These are phyloP conservation scores for Drosophila navojoa DNA, from an alignment of 1,140 invertebrate species.

Conservation along the genomic window DNA sequence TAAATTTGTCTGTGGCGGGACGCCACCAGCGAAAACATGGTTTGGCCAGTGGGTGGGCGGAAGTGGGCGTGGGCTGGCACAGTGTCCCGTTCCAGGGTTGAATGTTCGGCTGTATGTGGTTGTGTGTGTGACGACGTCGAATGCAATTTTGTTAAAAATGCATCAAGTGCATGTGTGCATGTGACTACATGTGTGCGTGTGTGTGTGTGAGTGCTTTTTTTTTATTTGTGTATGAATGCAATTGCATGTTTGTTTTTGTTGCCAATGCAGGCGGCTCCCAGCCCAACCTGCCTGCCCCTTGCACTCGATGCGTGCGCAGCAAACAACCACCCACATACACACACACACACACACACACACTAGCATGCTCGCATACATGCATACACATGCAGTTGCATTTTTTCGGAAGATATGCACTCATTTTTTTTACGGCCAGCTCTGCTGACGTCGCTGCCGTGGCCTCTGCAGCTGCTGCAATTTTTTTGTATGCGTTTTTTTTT, in stretches of 20 bases:
- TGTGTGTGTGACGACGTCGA: constrained; percentile 61
- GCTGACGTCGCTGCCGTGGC: constrained; percentile 30
- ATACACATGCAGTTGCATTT: constrained; percentile 73
- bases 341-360: constrained; percentile 26
- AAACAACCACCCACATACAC: constrained; percentile 32
- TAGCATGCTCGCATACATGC: constrained; percentile 22
- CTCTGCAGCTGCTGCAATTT: constrained; percentile 22
- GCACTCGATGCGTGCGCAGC: constrained; percentile 77
- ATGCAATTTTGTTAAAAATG: constrained; percentile 81
- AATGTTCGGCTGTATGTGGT: constrained; percentile 46
- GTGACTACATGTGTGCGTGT: constrained; percentile 26
- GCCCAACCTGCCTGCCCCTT: constrained; percentile 16
- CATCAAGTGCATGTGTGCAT: constrained; percentile 72
- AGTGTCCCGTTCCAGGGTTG: constrained; percentile 60
- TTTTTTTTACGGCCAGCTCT: constrained; percentile 60
- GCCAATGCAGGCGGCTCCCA: constrained; percentile 61
- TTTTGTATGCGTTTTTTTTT: constrained; percentile 71
- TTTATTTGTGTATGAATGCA: constrained; percentile 69
- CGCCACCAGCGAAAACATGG: constrained; percentile 26
- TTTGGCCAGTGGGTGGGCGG: not conserved
- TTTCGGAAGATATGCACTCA: constrained; percentile 82
- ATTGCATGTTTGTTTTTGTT: constrained; percentile 81
- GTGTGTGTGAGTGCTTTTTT: constrained; percentile 37
- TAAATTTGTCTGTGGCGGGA: constrained; percentile 64
- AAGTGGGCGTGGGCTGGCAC: constrained; percentile 38